Evolutionary conservation across 2,888 invertebrate genomes (phyloP), one percentile per base, ranked within the genome.

Genomic region (Troides oblongomaculatus): DNA sequence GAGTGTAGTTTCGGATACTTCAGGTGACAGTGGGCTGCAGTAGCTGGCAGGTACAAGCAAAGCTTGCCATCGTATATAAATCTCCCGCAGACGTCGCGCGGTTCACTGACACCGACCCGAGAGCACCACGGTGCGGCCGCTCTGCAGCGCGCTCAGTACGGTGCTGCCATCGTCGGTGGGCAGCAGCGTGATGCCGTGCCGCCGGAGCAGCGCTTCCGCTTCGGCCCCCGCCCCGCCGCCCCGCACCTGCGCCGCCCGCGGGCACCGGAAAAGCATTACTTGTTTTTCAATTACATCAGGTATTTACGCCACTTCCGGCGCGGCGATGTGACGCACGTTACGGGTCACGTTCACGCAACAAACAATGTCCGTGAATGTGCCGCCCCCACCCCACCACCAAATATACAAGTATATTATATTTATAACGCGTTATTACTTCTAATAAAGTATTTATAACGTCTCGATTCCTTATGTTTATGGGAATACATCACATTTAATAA

Each of bases 161-260:
- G 96, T 87, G 91, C 94, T 84, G 79, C 90, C 93, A 76, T 95
- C 95, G 84, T 97, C 97, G 30, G 95, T 93, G 65, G 97, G 96
- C 83, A 97, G 94, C 95, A 98, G 96, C 62, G 97, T 96, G 79
- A 97, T 97, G 73, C 97, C 97, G 88, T 97, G 97, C 76, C 95
- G 94, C 83, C 97, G 96, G 71, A 98, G 93, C 86, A 97, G 93
- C 83, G 95, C 94, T 73, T 96, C 84, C 57, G 86, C 65, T 17
- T 64, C 69, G 36, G 64, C 56, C 25, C 62, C 68, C 64, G 70
- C 46, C 50, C 30, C 58, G 23, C 68, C 64, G 68, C 30, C 21
- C 23, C 57, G 57, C 23, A 14, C 57, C 57, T 57, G 57, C 57
- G n/a, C 57, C 57, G 21, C 21, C n/a, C 21, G 21, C 57, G 8